Base-by-base conservation (phyloP, 2,888 invertebrate species). In the Creontiades dilutus region DNA sequence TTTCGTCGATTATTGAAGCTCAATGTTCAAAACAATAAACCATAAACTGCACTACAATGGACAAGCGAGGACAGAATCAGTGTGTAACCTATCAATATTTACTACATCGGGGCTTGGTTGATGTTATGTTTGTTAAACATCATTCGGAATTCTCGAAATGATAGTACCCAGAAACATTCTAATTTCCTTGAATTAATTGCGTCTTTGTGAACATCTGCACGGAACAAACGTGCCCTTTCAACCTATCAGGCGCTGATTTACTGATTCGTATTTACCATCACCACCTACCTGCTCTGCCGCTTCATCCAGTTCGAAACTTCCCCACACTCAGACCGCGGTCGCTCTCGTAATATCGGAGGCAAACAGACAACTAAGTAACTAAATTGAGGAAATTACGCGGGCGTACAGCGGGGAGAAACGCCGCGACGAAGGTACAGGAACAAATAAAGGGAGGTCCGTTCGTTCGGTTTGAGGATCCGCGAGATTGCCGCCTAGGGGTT, bases 371-470 rank as follows among this genome's bases (percentile, higher is more conserved):
- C 68, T 27, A 27, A 68, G 68, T 68, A 68, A 23, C 68, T 68
- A 68, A 68, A 68, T 68, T 68, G 68, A 68, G 68, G 68, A 68
- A 68, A 68, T 68, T 68, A 68, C 19, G 23, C 5, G 68, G 13
- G 9, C 23, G 0, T 9, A 68, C 0, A 12, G 68, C 5, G 57
- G n/a, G 19, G 68, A 68, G 68, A 68, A 68, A 68, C 68, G 68
- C 68, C 27, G 23, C 68, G 68, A 23, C 68, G 23, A 68, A 23
- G 68, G 68, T 68, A 23, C 68, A 23, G 68, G 68, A 68, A 68
- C 68, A 68, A 68, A 68, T 27, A 68, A 68, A 68, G 68, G 23
- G 27, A 19, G 61, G 61, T 19, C n/a, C 19, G n/a, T 55, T n/a
- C n/a, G n/a, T n/a, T 61, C 23, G 23, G 68, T 23, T 9, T 68